Evolutionary conservation across 2,113 vertebrate species (phyloP), one percentile per base, ranked within the genome.

Genomic region (Dendrocopos noguchii): DNA sequence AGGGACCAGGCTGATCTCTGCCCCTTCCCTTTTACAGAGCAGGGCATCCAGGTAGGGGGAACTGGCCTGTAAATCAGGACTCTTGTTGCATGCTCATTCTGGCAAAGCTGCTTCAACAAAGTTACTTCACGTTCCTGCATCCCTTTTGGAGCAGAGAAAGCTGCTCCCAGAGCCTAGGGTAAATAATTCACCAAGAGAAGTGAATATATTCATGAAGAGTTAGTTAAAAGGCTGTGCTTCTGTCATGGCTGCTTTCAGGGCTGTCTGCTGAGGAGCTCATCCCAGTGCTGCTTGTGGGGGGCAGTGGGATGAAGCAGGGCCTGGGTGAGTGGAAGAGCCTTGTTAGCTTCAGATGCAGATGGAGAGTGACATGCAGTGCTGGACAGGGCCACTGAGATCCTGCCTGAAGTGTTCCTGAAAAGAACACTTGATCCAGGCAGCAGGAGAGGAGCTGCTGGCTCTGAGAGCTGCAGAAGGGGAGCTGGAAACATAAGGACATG

Each of bases 121-220:
- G 33, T 64, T 80, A 53, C 34, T 87, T 88, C 29, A 4, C 74
- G 57, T 90, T 94, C 83, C 75, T 39, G 39, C 47, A 31, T 89
- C 87, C 46, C 71, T 80, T 91, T 82, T 39, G 19, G 95, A 91
- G 53, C 78, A 61, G 80, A 64, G 65, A 84, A 68, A 66, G 39
- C 71, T 80, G 77, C 87, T 91, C 79, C 76, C 74, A 24, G 65
- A 85, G 91, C 72, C 71, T 55, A n/a, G 84, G 81, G 88, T 93
- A 74, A 95, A 95, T 94, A 93, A 94, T 92, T 87, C 64, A 89
- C 65, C 80, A 67, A 10, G 27, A 59, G 83, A 63, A 46, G 60
- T 91, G 88, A 73, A 82, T 88, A 91, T 93, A 73, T 91, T 95
- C 86, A 94, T 91, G n/a, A 78, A 90, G 90, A 88, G 88, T 83